phyloP scores from a whole-genome alignment of 2,113 vertebrate species.

The Tricholaema leucomelas region DNA sequence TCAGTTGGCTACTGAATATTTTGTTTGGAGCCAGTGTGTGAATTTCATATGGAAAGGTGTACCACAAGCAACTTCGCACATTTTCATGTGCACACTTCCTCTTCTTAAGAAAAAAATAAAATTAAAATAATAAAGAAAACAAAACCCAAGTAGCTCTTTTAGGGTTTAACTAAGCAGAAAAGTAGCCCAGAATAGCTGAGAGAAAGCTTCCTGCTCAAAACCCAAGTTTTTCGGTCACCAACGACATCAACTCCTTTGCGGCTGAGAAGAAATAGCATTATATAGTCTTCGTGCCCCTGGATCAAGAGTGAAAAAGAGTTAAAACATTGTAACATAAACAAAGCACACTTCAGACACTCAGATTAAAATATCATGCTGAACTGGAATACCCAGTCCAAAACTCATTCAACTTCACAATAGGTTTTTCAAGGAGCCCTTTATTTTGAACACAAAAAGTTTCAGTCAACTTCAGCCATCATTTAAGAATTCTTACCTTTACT shows the following conservation, averaged over 20 bases:
- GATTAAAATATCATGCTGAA: background rate
- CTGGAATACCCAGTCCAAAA: background rate
- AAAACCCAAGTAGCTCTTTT: background rate
- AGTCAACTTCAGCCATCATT: background rate
- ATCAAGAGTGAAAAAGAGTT: constrained; percentile 51
- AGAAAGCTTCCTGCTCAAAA: constrained; percentile 17
- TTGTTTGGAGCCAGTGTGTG: background rate
- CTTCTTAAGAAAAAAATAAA: background rate
- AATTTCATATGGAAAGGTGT: background rate
- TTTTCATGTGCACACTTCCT: background rate
- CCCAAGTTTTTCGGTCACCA: constrained; percentile 15
- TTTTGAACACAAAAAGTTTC: background rate
- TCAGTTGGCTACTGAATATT: background rate
- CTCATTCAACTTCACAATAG: background rate
- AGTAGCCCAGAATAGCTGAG: background rate
- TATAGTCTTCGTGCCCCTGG: constrained; percentile 27
- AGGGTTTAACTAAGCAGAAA: background rate
- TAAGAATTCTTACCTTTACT: constrained; percentile 76
- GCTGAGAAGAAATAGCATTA: constrained; percentile 37
- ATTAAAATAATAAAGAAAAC: background rate
- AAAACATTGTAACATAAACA: constrained; percentile 30
- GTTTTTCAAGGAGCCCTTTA: background rate
- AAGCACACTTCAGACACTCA: constrained; percentile 5
- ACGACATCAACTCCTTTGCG: constrained; percentile 26
- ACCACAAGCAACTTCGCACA: background rate